Conservation (phyloP, 2,113 vertebrate genomes). For the Tragelaphus imberbis region DNA sequence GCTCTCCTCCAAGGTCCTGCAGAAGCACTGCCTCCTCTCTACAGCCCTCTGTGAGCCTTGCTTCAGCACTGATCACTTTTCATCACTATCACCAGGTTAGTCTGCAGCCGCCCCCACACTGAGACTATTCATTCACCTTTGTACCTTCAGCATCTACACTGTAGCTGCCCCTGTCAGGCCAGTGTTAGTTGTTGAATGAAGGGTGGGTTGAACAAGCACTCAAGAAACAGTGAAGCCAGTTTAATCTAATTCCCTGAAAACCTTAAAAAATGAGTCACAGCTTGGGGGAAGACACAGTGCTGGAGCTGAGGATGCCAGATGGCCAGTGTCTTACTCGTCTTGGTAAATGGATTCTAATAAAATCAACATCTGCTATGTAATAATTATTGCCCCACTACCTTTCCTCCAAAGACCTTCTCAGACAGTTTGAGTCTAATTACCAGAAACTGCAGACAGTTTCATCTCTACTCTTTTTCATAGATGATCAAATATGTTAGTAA, state of each 20-base stretch:
- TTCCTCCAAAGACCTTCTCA: conserved; percentile 45
- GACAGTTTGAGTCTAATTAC: conserved; percentile 46
- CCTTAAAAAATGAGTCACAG: conserved; percentile 32
- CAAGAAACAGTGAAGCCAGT: not conserved
- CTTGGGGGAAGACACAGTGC: not conserved
- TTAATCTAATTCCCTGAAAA: conserved; percentile 32
- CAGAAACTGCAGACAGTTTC: not conserved
- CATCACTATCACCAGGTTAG: not conserved
- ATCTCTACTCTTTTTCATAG: not conserved
- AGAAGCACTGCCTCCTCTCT: not conserved
- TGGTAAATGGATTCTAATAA: conserved; percentile 53
- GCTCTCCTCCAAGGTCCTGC: not conserved
- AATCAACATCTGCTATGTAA: conserved; percentile 57
- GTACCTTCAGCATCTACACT: not conserved
- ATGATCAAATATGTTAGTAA: conserved; percentile 35
- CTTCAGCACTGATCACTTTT: not conserved
- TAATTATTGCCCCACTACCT: conserved; percentile 34
- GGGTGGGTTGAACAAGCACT: not conserved
- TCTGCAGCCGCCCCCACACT: not conserved
- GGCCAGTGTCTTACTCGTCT: conserved; percentile 40
- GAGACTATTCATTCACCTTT: not conserved
- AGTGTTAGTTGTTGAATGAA: not conserved
- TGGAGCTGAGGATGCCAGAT: conserved; percentile 37
- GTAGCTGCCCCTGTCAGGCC: not conserved
- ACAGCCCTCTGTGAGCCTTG: not conserved